Percentiles rank a stretch among this genome's conserved stretches.
phyloP scores from a whole-genome alignment of 2,888 invertebrate species.

The Drosophila pegasa region DNA sequence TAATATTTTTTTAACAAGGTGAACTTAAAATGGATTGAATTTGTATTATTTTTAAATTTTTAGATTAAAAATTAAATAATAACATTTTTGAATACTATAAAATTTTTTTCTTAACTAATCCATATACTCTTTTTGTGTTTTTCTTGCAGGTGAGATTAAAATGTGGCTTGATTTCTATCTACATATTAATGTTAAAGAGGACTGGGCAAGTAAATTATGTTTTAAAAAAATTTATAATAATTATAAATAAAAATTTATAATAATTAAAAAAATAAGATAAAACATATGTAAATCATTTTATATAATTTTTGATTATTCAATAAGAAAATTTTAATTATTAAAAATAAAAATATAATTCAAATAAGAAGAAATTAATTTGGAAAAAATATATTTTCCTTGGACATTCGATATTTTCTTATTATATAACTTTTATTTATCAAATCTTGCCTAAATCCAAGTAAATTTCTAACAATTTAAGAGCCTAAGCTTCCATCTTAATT shows the following conservation, averaged over 20 bases:
- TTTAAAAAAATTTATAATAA: no score
- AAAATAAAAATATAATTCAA: not conserved
- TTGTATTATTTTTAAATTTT: no score
- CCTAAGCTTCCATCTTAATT: not conserved
- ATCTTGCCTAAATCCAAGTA: not conserved
- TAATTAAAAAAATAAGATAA: no score
- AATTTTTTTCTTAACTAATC: not conserved
- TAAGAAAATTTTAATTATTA: not conserved
- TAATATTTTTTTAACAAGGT: no score
- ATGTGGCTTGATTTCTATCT: not conserved
- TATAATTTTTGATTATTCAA: not conserved
- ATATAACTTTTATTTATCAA: not conserved
- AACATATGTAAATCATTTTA: no score
- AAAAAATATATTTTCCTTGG: no score
- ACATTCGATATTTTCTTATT: not conserved
- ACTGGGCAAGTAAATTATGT: not conserved
- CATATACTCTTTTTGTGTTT: not conserved
- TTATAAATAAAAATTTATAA: no score
- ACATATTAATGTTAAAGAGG: not conserved
- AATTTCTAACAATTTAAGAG: not conserved
- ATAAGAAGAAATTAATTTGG: no score
- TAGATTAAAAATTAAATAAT: no score
- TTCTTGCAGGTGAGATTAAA: slow-evolving; percentile 50
- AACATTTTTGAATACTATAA: no score
- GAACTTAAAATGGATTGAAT: no score